Evolutionary conservation across 2,888 invertebrate species (phyloP).

Genomic region (Cheilosia soror): DNA sequence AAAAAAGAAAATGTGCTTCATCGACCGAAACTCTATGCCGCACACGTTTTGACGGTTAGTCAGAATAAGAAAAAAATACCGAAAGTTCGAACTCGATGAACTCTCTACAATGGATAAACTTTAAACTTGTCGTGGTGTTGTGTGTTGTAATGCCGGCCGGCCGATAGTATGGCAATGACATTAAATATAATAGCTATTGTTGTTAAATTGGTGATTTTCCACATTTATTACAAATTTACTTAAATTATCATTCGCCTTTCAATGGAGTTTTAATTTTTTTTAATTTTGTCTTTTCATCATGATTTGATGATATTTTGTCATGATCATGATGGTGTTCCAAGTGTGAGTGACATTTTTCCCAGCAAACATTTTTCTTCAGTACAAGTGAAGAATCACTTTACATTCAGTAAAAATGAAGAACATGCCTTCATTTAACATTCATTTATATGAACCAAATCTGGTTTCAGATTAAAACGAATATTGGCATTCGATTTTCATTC

Average conservation of each 20-base stretch:
- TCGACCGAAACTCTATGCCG: slow-evolving; percentile 66
- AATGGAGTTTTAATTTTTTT: too few relatives aligned
- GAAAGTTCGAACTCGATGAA: slow-evolving; percentile 55
- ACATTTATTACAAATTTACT: neutral
- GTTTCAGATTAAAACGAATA: too few relatives aligned
- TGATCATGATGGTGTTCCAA: slow-evolving; percentile 22
- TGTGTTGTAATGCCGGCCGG: slow-evolving; percentile 1
- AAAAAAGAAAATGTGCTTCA: slow-evolving; percentile 56
- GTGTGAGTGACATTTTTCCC: slow-evolving; percentile 60
- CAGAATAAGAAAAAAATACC: slow-evolving; percentile 3
- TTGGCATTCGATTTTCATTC: too few relatives aligned
- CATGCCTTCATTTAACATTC: too few relatives aligned
- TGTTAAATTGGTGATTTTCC: neutral
- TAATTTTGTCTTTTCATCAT: neutral
- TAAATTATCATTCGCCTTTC: neutral
- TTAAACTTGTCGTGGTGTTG: slow-evolving; percentile 12
- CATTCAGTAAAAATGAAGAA: too few relatives aligned
- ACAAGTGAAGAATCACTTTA: too few relatives aligned
- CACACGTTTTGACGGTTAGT: slow-evolving; percentile 47
- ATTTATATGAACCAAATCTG: too few relatives aligned
- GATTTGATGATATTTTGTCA: neutral
- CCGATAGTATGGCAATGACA: slow-evolving; percentile 21
- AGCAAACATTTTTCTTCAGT: too few relatives aligned
- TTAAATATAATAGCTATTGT: slow-evolving; percentile 7
- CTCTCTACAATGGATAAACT: slow-evolving; percentile 36